Evolutionary conservation across 2,113 vertebrate species (phyloP), one percentile per base, ranked within the genome.

Genomic region (Channa maculata): DNA sequence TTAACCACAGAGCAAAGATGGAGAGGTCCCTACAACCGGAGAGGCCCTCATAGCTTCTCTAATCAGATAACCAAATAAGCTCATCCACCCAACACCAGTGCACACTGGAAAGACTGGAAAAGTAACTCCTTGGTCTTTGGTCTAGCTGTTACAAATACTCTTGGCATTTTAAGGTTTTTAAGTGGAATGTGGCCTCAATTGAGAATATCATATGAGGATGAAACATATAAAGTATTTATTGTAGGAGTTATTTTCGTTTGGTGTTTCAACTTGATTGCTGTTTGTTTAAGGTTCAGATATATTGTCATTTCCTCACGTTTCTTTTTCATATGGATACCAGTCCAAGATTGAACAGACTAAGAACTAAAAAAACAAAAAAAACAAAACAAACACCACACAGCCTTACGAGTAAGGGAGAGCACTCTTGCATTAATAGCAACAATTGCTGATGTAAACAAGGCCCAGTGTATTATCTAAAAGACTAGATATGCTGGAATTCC

Each of bases 1-100:
- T 79, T 64, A 72, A 86, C 65, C 79, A 15, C 71, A 83, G 65
- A 59, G 71, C 12, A 34, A 58, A 57, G 69, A 79, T 55, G 13
- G 54, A 72, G 71, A 71, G 64, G 63, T 67, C 80, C 52, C 49
- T 44, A 3, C 13, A 60, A 55, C 54, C 53, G 69, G 86, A 82
- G 68, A 83, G 70, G 39, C 73, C 75, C 52, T 79, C 36, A 64
- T 12, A 9, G 61, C 68, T 43, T 53, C 58, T 68, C 24, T 11
- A 15, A 39, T 65, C 41, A 72, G 37, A 86, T 37, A 43, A 65
- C 67, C 58, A 65, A 50, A 58, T 60, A 75, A 50, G 69, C 50
- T 63, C 11, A 15, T 67, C 36, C 34, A 64, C 44, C 45, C 15
- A 44, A 44, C 12, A 50, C 37, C 37, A 2, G 58, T 50, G 49